Evolutionary conservation across 2,113 vertebrate species (phyloP).

Genomic region (Xiphorhynchus elegans): DNA sequence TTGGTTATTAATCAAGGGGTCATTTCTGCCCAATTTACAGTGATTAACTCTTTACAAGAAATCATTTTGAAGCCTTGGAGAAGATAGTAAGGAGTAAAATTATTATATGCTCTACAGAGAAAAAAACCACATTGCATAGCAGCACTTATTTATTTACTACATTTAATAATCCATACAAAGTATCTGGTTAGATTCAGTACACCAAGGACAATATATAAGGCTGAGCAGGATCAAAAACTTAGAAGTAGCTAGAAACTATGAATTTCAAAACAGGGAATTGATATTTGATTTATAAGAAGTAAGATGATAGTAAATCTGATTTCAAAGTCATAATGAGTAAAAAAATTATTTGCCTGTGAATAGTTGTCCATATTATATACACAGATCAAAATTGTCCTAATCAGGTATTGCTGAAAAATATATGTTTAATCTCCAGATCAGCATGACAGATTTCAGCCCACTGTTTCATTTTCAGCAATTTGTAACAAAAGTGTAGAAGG

Average conservation of each 20-base stretch:
- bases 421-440: background rate
- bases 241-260: background rate
- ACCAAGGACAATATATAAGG: background rate
- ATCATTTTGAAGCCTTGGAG: background rate
- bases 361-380: background rate
- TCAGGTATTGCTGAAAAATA: background rate
- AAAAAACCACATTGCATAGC: background rate
- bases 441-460: background rate
- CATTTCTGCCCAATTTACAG: slow-evolving; percentile 22
- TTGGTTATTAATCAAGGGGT: slow-evolving; percentile 39
- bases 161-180: background rate
- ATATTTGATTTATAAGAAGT: background rate
- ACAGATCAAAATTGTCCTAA: background rate
- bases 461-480: background rate
- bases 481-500: background rate
- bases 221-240: background rate
- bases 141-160: background rate
- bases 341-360: background rate
- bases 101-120: background rate
- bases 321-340: background rate
- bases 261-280: background rate
- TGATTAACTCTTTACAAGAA: slow-evolving; percentile 16
- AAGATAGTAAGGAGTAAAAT: background rate
- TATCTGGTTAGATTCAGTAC: background rate
- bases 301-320: background rate